A percentile compares a stretch with the other conserved stretches of the same genome.
Evolutionary conservation across 92 coral and sea anemone species (phyloP).

Genomic region (Bergia puertoricense): DNA sequence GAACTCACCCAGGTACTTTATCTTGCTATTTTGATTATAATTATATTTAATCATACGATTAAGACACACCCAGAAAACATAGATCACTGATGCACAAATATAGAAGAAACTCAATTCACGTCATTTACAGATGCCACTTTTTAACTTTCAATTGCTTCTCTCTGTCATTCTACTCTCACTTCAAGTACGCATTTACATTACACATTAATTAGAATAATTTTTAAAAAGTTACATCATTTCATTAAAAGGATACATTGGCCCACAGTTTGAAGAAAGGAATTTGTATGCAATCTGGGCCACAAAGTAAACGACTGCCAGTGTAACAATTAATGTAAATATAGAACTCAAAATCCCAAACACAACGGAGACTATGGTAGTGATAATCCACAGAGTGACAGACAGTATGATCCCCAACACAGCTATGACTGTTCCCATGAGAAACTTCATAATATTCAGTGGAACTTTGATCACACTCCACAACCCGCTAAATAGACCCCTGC

Average conservation of each 20-base stretch:
- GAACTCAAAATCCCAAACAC: conserved; percentile 26
- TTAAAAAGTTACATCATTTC: neutral
- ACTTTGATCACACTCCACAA: conserved; percentile 22
- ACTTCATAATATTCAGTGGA: conserved; percentile 33
- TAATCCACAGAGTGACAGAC: conserved; percentile 27
- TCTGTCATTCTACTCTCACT: no score
- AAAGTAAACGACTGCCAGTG: conserved; percentile 40
- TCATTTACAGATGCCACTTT: no score
- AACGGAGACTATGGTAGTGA: neutral
- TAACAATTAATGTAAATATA: conserved; percentile 19
- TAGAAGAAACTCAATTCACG: no score
- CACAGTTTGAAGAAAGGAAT: neutral
- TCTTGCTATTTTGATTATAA: no score
- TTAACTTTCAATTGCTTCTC: neutral
- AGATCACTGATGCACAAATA: no score
- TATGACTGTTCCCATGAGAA: conserved; percentile 26
- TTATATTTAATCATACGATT: no score
- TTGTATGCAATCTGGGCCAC: conserved; percentile 2
- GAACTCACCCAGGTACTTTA: no score
- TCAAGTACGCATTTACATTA: no score
- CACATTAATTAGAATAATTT: no score
- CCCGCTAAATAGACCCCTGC: conserved; percentile 33
- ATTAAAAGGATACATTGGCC: conserved; percentile 27
- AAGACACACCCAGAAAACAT: no score
- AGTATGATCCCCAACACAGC: conserved; percentile 31